These are phyloP conservation scores for Bufo gargarizans DNA, from an alignment of 2,113 vertebrate genomes.

Conservation along the genomic window DNA sequence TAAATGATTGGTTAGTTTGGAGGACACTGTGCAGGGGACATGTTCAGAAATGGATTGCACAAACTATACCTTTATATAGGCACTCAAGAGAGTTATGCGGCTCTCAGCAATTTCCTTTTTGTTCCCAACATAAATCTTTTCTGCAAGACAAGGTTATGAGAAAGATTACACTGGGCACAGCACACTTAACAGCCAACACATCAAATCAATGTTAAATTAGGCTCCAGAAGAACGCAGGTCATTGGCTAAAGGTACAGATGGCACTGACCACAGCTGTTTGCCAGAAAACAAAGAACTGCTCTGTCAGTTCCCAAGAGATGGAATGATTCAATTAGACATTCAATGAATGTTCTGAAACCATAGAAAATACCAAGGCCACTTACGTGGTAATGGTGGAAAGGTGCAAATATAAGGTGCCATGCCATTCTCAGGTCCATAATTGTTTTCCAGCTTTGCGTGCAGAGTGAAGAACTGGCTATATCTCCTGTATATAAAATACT, in stretches of 20 bases:
- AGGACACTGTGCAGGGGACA: not conserved
- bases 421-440: conserved; percentile 75
- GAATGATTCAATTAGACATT: not conserved
- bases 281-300: not conserved
- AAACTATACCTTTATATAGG: conserved; percentile 88
- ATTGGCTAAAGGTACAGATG: not conserved
- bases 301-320: rapidly evolving
- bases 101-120: conserved; percentile 91
- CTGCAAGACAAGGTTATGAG: conserved; percentile 68
- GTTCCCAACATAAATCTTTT: conserved; percentile 88
- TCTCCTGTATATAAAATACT: conserved; percentile 92
- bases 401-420: conserved; percentile 71
- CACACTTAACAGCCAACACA: not conserved
- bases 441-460: conserved; percentile 84
- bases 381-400: conserved; percentile 88
- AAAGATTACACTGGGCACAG: conserved; percentile 13
- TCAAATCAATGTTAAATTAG: conserved; percentile 32
- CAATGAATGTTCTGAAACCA: not conserved
- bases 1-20: not conserved
- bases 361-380: not conserved
- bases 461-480: conserved; percentile 86
- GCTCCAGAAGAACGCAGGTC: conserved; percentile 1
- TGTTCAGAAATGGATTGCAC: not conserved
- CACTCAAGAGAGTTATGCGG: conserved; percentile 86
- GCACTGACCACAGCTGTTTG: not conserved